Evolutionary conservation across 2,113 vertebrate species (phyloP).

Genomic region (Australoheros scitulus): DNA sequence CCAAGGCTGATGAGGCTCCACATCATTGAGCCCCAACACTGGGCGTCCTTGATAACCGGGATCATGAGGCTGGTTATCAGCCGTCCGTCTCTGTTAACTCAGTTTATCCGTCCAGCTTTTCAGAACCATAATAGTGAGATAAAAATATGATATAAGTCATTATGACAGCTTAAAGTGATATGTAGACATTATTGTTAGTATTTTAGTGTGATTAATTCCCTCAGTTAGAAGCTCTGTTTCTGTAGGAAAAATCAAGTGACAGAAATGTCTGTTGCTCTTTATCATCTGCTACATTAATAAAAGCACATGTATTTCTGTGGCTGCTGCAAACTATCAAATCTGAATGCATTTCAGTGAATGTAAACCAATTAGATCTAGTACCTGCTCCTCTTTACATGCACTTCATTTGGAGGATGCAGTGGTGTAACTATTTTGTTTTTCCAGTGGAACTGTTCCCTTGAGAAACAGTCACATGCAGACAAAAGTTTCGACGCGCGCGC

Average conservation of each 20-base stretch:
- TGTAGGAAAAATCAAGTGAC: background rate
- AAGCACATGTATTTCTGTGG: background rate
- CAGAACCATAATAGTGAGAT: background rate
- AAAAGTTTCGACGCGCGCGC: conserved; percentile 12
- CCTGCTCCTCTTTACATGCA: background rate
- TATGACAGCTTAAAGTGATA: background rate
- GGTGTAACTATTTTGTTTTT: conserved; percentile 13
- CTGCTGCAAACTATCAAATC: background rate
- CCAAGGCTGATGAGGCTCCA: background rate
- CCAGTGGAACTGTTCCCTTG: conserved; percentile 33
- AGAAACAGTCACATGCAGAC: conserved; percentile 53
- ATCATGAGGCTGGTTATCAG: background rate
- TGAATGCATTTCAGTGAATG: background rate
- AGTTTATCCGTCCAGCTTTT: background rate
- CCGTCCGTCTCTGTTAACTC: background rate
- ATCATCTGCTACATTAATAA: background rate
- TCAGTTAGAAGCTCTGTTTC: background rate
- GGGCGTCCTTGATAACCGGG: background rate
- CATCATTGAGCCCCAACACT: background rate
- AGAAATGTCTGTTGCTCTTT: background rate
- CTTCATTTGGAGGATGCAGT: background rate
- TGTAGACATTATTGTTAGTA: background rate
- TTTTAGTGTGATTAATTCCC: background rate
- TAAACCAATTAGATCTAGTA: background rate
- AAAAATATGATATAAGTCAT: background rate